Evolutionary conservation across 2,888 invertebrate genomes (phyloP).

Genomic region (Sclerodermus sp.): DNA sequence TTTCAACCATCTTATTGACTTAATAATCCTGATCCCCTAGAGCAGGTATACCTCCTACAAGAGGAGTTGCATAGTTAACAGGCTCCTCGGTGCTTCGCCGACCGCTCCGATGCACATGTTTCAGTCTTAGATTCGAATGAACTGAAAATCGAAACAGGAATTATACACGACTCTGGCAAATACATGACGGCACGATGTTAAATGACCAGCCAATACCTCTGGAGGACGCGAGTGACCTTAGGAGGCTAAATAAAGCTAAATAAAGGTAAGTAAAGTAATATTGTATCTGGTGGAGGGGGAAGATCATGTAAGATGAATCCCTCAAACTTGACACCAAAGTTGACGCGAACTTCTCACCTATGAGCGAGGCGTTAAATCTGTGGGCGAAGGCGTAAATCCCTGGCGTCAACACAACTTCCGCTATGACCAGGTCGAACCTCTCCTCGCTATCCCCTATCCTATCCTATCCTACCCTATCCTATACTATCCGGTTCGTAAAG

Average conservation of each 20-base stretch:
- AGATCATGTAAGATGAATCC: too few species aligned
- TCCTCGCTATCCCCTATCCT: too few species aligned
- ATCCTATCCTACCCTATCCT: too few species aligned
- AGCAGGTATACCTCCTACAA: constrained; percentile 30
- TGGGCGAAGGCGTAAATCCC: constrained; percentile 60
- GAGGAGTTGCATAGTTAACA: constrained; percentile 27
- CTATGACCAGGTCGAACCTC: constrained; percentile 63
- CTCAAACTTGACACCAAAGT: too few species aligned
- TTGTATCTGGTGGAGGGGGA: too few species aligned
- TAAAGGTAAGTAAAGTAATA: too few species aligned
- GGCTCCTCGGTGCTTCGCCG: constrained; percentile 39
- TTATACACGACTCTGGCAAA: neutral
- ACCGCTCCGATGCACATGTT: constrained; percentile 39
- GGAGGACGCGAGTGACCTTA: too few species aligned
- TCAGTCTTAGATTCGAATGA: constrained; percentile 35
- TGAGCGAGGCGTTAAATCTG: constrained; percentile 62
- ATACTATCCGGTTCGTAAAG: constrained; percentile 21
- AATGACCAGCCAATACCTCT: too few species aligned
- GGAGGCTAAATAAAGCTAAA: too few species aligned
- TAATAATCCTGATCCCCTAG: constrained; percentile 27
- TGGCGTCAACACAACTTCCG: constrained; percentile 61
- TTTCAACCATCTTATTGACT: constrained; percentile 17
- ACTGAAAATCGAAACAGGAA: constrained; percentile 15
- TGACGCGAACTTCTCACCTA: constrained; percentile 49
- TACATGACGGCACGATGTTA: too few species aligned